Evolutionary conservation across 2,113 vertebrate species (phyloP).

Genomic region (Brachyhypopomus occidentalis): DNA sequence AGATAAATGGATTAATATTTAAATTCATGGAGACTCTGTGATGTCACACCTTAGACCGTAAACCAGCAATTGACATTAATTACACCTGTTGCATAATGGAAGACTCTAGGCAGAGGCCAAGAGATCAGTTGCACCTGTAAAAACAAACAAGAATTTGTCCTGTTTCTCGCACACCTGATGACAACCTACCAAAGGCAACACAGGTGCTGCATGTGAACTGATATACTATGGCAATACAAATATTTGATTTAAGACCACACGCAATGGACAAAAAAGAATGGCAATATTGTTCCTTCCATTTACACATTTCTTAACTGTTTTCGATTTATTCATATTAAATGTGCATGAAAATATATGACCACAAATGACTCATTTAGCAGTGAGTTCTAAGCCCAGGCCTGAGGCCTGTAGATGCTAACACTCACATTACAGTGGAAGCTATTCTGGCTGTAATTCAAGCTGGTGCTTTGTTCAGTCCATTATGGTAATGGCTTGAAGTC

Average conservation of each 20-base stretch:
- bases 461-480: background rate
- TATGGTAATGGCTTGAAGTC: background rate
- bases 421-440: background rate
- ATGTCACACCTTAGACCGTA: conserved; percentile 1
- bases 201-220: too few relatives aligned
- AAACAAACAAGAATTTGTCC: background rate
- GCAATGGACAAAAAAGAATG: too few relatives aligned
- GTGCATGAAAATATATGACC: too few relatives aligned
- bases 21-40: background rate
- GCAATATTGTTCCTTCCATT: too few relatives aligned
- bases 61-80: background rate
- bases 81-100: conserved; percentile 8
- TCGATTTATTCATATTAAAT: too few relatives aligned
- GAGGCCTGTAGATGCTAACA: background rate
- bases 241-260: too few relatives aligned
- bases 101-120: background rate
- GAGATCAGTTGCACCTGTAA: background rate
- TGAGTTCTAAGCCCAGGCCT: background rate
- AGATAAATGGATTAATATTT: background rate
- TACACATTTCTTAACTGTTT: too few relatives aligned
- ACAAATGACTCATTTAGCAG: background rate
- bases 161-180: too few relatives aligned
- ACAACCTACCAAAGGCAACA: too few relatives aligned
- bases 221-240: too few relatives aligned
- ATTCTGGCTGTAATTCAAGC: too few relatives aligned